phyloP scores from a whole-genome alignment of 2,888 invertebrate species.

The Eilema sororculum region DNA sequence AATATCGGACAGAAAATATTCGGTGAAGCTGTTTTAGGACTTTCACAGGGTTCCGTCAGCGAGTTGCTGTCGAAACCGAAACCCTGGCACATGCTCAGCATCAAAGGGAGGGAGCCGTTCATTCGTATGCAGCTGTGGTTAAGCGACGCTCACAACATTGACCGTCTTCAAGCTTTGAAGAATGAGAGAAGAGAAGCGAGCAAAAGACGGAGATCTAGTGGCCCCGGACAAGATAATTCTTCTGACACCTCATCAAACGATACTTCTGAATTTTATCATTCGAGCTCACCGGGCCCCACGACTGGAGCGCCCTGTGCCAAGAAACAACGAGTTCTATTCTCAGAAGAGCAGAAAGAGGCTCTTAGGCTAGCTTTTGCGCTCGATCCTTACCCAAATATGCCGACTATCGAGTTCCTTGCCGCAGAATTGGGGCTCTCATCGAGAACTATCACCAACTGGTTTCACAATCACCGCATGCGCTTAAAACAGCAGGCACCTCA shows the following conservation, averaged over 20 bases:
- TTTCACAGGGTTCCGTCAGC: constrained; percentile 98
- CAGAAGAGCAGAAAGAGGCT: constrained; percentile 99
- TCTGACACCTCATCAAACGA: constrained; percentile 96
- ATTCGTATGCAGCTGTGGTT: constrained; percentile 99
- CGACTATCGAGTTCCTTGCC: constrained; percentile 98
- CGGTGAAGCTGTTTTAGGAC: constrained; percentile 98
- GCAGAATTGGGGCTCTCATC: constrained; percentile 96
- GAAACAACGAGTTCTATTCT: constrained; percentile 98
- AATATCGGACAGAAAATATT: constrained; percentile 99
- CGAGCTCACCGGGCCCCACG: constrained; percentile 92
- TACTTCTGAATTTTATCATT: constrained; percentile 95
- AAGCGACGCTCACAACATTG: constrained; percentile 97
- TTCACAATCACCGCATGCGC: constrained; percentile 99
- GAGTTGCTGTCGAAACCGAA: constrained; percentile 99
- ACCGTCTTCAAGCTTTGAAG: constrained; percentile 95
- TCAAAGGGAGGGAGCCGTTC: constrained; percentile 98
- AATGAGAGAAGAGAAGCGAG: constrained; percentile 97
- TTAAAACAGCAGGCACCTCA: constrained; percentile 96
- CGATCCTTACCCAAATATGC: constrained; percentile 98
- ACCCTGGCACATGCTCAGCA: constrained; percentile 99
- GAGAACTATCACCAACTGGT: constrained; percentile 99
- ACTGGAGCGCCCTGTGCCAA: constrained; percentile 94
- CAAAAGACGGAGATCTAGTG: constrained; percentile 94
- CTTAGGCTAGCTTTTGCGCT: constrained; percentile 96
- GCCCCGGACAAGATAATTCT: constrained; percentile 94